Percentiles rank a stretch among this genome's conserved stretches.
Conservation (phyloP, 2,113 vertebrate species). For the Ictalurus punctatus region DNA sequence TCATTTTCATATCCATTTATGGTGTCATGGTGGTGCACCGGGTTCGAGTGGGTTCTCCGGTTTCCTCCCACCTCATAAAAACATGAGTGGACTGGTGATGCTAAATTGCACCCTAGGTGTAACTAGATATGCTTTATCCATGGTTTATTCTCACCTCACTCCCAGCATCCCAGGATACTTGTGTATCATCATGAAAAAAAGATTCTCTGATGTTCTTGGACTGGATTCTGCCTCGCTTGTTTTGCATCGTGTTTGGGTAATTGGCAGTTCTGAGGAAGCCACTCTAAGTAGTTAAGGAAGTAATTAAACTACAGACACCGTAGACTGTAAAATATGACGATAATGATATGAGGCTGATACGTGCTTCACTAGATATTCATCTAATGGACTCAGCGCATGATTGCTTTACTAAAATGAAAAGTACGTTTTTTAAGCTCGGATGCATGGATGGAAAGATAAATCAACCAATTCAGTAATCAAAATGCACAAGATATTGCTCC, state of each 20-base stretch:
- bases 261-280: not conserved
- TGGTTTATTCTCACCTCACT: not conserved
- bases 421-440: not conserved
- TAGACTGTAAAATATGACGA: not conserved
- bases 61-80: not conserved
- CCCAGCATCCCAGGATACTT: not conserved
- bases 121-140: not conserved
- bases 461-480: not conserved
- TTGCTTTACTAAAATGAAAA: not conserved
- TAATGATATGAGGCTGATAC: not conserved
- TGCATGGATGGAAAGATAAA: not conserved
- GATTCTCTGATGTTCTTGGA: not conserved
- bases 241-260: not conserved
- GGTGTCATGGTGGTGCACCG: not conserved
- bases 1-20: not conserved
- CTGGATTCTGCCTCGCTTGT: not conserved
- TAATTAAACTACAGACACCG: not conserved
- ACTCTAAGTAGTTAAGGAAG: slow-evolving; percentile 4
- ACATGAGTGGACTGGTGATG: not conserved
- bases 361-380: not conserved
- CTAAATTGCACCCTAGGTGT: not conserved
- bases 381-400: too few relatives aligned
- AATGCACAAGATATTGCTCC: not conserved
- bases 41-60: not conserved
- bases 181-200: not conserved